Percentiles rank a stretch among this genome's conserved stretches.
Evolutionary conservation across 2,888 invertebrate genomes (phyloP).

Genomic region (Stegophylla sp.): DNA sequence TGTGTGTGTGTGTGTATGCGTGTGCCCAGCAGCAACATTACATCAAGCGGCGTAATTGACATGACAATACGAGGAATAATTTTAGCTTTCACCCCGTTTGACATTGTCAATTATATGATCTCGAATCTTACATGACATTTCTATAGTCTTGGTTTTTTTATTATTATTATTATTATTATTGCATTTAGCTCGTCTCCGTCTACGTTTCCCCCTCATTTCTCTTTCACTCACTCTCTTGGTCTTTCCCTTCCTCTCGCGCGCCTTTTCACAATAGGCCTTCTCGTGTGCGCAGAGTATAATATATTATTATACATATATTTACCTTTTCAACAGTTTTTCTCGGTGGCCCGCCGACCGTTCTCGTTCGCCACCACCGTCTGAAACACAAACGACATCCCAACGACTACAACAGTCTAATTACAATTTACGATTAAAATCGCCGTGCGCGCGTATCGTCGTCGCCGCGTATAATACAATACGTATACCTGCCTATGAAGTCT

Average conservation of each 20-base stretch:
- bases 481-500: too few species aligned
- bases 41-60: conserved; percentile 55
- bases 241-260: not conserved
- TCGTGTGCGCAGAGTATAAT: not conserved
- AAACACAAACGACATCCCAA: conserved; percentile 29
- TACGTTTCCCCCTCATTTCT: too few species aligned
- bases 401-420: conserved; percentile 46
- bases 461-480: too few species aligned
- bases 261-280: not conserved
- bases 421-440: conserved; percentile 40
- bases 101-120: conserved; percentile 59
- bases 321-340: conserved; percentile 20
- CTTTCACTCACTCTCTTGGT: not conserved
- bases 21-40: conserved; percentile 32
- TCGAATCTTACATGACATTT: conserved; percentile 60
- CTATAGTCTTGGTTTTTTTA: conserved; percentile 62
- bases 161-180: conserved; percentile 28
- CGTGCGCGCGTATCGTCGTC: not conserved
- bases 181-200: not conserved
- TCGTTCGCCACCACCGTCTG: not conserved
- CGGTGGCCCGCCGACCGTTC: conserved; percentile 9
- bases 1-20: not conserved
- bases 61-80: conserved; percentile 53
- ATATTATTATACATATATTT: conserved; percentile 4
- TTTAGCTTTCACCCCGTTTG: conserved; percentile 54